Percentiles rank a stretch among this genome's conserved stretches.
Conservation (phyloP, 2,888 invertebrate species). For the Eupithecia insigniata region DNA sequence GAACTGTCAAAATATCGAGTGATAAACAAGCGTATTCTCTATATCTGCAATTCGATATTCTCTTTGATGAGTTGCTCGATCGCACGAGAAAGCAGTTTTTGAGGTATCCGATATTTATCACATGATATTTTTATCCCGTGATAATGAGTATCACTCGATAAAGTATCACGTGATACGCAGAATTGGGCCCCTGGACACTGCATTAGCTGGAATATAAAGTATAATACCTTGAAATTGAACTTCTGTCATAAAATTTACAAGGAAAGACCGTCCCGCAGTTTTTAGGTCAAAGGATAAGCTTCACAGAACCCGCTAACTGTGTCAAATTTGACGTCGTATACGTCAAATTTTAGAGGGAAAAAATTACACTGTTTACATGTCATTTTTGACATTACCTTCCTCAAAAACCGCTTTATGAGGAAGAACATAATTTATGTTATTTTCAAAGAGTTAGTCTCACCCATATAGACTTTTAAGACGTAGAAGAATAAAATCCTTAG, state of each 20-base stretch:
- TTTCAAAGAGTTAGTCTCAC: not conserved
- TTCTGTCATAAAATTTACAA: slow-evolving; percentile 4
- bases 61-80: too few species aligned
- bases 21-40: too few species aligned
- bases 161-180: too few species aligned
- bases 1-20: too few species aligned
- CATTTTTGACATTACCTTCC: not conserved
- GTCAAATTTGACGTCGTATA: slow-evolving; percentile 24
- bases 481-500: too few species aligned
- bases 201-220: not conserved
- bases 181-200: too few species aligned
- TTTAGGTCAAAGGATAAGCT: slow-evolving; percentile 29
- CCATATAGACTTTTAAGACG: too few species aligned
- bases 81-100: too few species aligned
- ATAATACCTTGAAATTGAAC: not conserved
- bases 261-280: slow-evolving; percentile 18
- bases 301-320: slow-evolving; percentile 17
- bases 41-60: too few species aligned
- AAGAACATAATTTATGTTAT: not conserved
- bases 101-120: too few species aligned
- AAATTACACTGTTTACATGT: not conserved
- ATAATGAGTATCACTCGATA: too few species aligned
- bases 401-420: not conserved
- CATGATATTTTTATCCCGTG: too few species aligned
- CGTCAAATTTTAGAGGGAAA: slow-evolving; percentile 7